Evolutionary conservation across 2,888 invertebrate genomes (phyloP).

Genomic region (Mimachlamys varia): DNA sequence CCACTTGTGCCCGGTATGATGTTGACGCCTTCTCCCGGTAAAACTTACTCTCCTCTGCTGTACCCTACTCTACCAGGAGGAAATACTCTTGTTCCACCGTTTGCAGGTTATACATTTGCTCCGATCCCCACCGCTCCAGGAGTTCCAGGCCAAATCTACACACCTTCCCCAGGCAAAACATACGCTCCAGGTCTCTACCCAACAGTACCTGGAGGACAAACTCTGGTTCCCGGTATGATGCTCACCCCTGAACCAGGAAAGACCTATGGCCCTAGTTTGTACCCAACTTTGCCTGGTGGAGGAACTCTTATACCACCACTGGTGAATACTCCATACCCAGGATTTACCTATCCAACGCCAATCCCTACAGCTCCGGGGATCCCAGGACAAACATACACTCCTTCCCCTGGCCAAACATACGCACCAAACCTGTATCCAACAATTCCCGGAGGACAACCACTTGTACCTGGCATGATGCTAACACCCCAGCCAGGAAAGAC

Average conservation of each 20-base stretch:
- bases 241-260: conserved; percentile 56
- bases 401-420: conserved; percentile 52
- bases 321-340: conserved; percentile 56
- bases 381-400: conserved; percentile 53
- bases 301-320: conserved; percentile 53
- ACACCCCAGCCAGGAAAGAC: conserved; percentile 49
- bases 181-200: conserved; percentile 58
- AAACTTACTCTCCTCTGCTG: conserved; percentile 55
- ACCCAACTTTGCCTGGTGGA: conserved; percentile 48
- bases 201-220: conserved; percentile 56
- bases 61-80: conserved; percentile 52
- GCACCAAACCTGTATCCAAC: conserved; percentile 60
- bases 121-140: conserved; percentile 51
- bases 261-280: conserved; percentile 54
- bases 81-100: conserved; percentile 56
- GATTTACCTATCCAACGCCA: conserved; percentile 51
- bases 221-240: conserved; percentile 60
- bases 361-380: conserved; percentile 54
- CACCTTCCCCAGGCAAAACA: conserved; percentile 59
- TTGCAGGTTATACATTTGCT: conserved; percentile 55
- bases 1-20: conserved; percentile 59
- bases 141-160: conserved; percentile 59
- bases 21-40: conserved; percentile 60
- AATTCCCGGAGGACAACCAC: conserved; percentile 58
- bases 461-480: conserved; percentile 56